These are phyloP conservation scores for Cryptocephalus primarius DNA, from an alignment of 2,888 invertebrate species.

Conservation along the genomic window DNA sequence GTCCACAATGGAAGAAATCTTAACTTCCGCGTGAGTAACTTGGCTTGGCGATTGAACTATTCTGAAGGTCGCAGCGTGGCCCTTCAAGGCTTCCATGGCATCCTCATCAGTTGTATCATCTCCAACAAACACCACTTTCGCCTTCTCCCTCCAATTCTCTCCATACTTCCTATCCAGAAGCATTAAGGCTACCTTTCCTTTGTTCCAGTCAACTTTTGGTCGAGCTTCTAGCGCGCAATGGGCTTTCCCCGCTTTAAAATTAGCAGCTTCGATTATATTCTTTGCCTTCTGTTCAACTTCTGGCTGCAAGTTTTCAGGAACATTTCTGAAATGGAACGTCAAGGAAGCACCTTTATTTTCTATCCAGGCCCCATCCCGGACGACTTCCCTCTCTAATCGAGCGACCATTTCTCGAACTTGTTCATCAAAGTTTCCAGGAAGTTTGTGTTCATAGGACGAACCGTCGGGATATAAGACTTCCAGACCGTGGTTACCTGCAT, in stretches of 20 bases:
- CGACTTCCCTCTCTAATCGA: slow-evolving; percentile 70
- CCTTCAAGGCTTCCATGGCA: slow-evolving; percentile 82
- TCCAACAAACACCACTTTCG: slow-evolving; percentile 79
- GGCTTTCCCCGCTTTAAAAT: slow-evolving; percentile 68
- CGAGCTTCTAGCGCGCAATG: slow-evolving; percentile 81
- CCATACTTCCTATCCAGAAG: slow-evolving; percentile 80
- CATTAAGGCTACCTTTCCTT: slow-evolving; percentile 78
- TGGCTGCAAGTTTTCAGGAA: slow-evolving; percentile 49
- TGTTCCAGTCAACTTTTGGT: slow-evolving; percentile 85
- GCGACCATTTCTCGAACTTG: slow-evolving; percentile 67
- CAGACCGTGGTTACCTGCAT: slow-evolving; percentile 79
- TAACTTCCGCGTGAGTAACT: slow-evolving; percentile 16
- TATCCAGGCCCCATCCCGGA: slow-evolving; percentile 81
- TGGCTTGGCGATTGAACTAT: slow-evolving; percentile 43
- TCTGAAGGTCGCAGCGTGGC: slow-evolving; percentile 85
- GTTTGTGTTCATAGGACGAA: slow-evolving; percentile 78
- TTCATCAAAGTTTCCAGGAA: slow-evolving; percentile 71
- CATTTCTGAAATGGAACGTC: slow-evolving; percentile 79
- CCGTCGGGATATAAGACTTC: slow-evolving; percentile 84
- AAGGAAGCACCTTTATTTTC: slow-evolving; percentile 79
- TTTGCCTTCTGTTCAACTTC: slow-evolving; percentile 59
- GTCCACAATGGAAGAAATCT: slow-evolving; percentile 16
- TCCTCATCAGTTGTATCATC: slow-evolving; percentile 85
- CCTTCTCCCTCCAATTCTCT: slow-evolving; percentile 79
- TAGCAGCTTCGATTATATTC: slow-evolving; percentile 58